Percentiles rank a stretch among this genome's conserved stretches.
Evolutionary conservation across 2,797 vertebrate genomes (phyloP).

Genomic region (Lophius americanus): DNA sequence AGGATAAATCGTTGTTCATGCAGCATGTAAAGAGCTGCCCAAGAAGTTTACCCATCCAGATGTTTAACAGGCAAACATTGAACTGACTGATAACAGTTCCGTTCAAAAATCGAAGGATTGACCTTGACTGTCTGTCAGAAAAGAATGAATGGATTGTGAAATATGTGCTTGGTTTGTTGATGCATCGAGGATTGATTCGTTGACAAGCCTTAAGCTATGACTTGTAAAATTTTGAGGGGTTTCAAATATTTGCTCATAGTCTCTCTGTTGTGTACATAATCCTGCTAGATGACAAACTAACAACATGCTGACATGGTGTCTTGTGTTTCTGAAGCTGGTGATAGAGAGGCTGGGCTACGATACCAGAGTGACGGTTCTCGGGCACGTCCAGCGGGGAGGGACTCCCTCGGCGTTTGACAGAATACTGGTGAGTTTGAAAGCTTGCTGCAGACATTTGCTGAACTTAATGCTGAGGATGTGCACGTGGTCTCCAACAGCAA

Average conservation of each 20-base stretch:
- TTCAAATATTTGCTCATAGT: not conserved
- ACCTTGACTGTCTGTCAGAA: not conserved
- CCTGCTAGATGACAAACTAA: not conserved
- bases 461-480: not conserved
- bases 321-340: conserved; percentile 84
- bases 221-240: not conserved
- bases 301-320: not conserved
- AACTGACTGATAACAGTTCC: not conserved
- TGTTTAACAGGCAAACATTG: not conserved
- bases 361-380: conserved; percentile 93
- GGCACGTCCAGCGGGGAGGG: conserved; percentile 95
- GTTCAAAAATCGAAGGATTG: not conserved
- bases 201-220: not conserved
- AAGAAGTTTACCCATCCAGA: not conserved
- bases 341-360: conserved; percentile 90
- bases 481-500: not conserved
- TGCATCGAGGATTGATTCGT: not conserved
- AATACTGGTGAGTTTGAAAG: conserved; percentile 75
- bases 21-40: not conserved
- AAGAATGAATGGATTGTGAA: not conserved
- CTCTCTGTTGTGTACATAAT: not conserved
- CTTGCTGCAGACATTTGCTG: not conserved
- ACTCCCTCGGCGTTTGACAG: conserved; percentile 94
- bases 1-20: too few species aligned
- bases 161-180: too few species aligned